Evolutionary conservation across 2,888 invertebrate species (phyloP).

Genomic region (Tetragonisca angustula): DNA sequence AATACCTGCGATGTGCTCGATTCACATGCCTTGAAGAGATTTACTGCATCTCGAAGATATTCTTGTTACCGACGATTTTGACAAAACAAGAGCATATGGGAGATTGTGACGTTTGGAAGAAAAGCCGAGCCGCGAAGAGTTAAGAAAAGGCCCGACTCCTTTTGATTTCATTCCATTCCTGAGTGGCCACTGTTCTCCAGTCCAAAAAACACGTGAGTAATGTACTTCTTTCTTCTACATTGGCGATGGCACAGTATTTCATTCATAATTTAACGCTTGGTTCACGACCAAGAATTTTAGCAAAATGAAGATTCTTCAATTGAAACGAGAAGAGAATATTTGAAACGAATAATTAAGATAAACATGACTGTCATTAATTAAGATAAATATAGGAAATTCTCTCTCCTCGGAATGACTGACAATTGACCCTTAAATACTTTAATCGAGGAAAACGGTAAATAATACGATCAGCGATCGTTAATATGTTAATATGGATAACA

Average conservation of each 20-base stretch:
- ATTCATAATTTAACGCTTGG: neutral
- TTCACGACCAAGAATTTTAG: neutral
- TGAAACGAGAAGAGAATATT: no score
- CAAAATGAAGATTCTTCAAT: neutral
- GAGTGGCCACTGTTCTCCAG: constrained; percentile 17
- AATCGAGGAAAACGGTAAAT: neutral
- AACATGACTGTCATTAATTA: neutral
- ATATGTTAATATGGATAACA: neutral
- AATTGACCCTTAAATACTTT: neutral
- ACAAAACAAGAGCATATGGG: neutral
- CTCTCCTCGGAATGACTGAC: neutral
- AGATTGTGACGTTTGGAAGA: constrained; percentile 21
- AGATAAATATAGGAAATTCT: neutral
- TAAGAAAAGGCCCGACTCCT: neutral
- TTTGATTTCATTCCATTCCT: constrained; percentile 3
- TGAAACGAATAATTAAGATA: neutral
- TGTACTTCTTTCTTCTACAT: neutral
- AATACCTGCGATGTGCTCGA: constrained; percentile 22
- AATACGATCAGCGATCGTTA: neutral
- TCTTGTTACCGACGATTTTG: neutral
- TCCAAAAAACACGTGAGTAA: constrained; percentile 38
- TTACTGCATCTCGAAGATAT: neutral
- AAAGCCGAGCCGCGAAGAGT: neutral
- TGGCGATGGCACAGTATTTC: neutral
- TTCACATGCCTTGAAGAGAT: neutral